Percentiles rank a stretch among this genome's conserved stretches.
These are phyloP conservation scores for rat (Rattus norvegicus) DNA, from an alignment of 2,113 vertebrate species.

Conservation along the genomic window GRCr8 NC_086031.1:78889001-78889500, in stretches of 20 bases:
- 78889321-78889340: neutral
- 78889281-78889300: neutral
- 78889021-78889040: neutral
- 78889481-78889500: too few relatives aligned
- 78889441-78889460: too few relatives aligned
- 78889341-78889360: neutral
- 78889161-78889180: neutral
- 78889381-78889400: neutral
- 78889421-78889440: neutral
- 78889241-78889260: neutral
- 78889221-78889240: neutral
- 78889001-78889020: neutral
- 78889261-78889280: too few relatives aligned
- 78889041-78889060: neutral
- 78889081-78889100: neutral
- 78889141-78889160: neutral
- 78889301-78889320: neutral
- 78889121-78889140: neutral
- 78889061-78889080: neutral
- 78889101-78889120: neutral
- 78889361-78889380: neutral
- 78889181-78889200: neutral
- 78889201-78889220: neutral
- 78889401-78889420: neutral
- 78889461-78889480: neutral